A percentile compares a stretch with the other conserved stretches of the same genome.
phyloP scores from a whole-genome alignment of 2,888 invertebrate genomes.

The Cephalotes varians region DNA sequence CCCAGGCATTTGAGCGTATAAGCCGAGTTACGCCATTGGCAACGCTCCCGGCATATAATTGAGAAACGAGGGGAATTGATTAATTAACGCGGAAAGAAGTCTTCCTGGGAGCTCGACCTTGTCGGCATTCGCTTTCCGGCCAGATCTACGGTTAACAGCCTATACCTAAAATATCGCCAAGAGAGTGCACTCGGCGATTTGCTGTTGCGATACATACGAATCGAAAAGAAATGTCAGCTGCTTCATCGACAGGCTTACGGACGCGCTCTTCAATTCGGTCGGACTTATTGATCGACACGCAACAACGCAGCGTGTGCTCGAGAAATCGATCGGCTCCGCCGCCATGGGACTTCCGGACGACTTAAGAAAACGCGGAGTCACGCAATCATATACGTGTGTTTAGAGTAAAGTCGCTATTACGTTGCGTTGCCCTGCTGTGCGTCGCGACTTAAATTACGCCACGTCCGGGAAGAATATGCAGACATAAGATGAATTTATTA shows the following conservation, averaged over 20 bases:
- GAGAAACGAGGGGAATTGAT: constrained; percentile 62
- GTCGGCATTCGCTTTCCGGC: constrained; percentile 58
- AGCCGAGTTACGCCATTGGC: constrained; percentile 60
- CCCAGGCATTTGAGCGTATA: constrained; percentile 22
- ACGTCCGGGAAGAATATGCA: constrained; percentile 5
- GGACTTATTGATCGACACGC: constrained; percentile 62
- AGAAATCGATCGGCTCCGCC: constrained; percentile 63
- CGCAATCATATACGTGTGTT: constrained; percentile 68
- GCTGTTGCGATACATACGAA: neutral
- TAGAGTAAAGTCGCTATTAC: constrained; percentile 64
- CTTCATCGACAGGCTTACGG: neutral
- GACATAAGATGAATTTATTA: constrained; percentile 71
- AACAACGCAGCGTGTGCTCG: constrained; percentile 44
- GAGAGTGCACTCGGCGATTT: constrained; percentile 5
- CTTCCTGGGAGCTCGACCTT: constrained; percentile 64
- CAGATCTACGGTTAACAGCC: constrained; percentile 21
- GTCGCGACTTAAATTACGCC: constrained; percentile 51
- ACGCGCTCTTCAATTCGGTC: constrained; percentile 41
- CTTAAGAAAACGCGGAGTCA: constrained; percentile 57
- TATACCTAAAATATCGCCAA: constrained; percentile 53
- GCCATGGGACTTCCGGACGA: constrained; percentile 65
- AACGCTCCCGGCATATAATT: constrained; percentile 59
- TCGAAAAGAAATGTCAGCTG: constrained; percentile 8
- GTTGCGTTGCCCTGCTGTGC: constrained; percentile 47
- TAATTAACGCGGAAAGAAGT: constrained; percentile 70